Conservation (phyloP, 2,113 vertebrate species). For the Hemiprocne comata region DNA sequence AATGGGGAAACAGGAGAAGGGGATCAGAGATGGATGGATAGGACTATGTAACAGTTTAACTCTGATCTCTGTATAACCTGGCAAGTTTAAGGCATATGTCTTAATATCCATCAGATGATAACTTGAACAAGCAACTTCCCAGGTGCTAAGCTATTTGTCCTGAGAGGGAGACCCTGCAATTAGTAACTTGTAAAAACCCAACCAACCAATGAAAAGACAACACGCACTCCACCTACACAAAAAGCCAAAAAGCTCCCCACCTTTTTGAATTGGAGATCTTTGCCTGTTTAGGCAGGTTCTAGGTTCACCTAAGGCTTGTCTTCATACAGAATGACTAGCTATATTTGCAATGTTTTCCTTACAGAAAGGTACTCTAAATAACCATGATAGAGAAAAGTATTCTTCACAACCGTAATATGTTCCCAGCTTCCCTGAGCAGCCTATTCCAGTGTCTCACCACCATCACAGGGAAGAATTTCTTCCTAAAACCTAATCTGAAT, state of each 20-base stretch:
- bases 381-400: neutral
- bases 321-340: neutral
- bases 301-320: neutral
- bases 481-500: too few relatives aligned
- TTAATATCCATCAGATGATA: neutral
- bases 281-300: neutral
- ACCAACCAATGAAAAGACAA: neutral
- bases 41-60: neutral
- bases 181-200: neutral
- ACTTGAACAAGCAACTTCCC: neutral
- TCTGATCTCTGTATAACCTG: neutral
- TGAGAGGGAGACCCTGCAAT: neutral
- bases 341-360: neutral
- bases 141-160: neutral
- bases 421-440: neutral
- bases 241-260: neutral
- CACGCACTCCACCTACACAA: too few relatives aligned
- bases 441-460: too few relatives aligned
- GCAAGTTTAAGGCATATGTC: neutral
- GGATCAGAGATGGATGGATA: neutral
- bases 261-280: neutral
- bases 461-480: too few relatives aligned
- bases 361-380: neutral
- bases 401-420: neutral
- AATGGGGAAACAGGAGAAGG: neutral